phyloP scores from a whole-genome alignment of 1,140 invertebrate genomes.

The Euborellia annulipes region DNA sequence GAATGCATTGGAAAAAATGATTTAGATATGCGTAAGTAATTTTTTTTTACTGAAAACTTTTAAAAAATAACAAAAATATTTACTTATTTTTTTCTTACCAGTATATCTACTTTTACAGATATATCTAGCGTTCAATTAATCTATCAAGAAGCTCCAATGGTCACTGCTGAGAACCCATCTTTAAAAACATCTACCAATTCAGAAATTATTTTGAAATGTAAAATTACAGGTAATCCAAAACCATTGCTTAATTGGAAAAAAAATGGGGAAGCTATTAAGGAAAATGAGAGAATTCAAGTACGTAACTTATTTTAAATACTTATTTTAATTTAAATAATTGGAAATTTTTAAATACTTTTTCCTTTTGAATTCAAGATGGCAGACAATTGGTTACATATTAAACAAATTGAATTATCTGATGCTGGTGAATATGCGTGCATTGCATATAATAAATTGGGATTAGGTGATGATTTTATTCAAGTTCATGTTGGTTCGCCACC shows the following conservation, averaged over 20 bases:
- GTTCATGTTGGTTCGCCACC: slow-evolving; percentile 5
- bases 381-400: too few relatives aligned
- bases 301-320: too few relatives aligned
- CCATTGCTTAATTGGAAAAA: slow-evolving; percentile 10
- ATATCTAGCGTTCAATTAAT: background rate
- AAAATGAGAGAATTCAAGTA: too few relatives aligned
- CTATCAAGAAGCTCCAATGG: background rate
- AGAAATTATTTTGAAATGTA: slow-evolving; percentile 3
- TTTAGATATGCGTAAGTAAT: too few relatives aligned
- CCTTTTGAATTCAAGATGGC: too few relatives aligned
- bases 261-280: slow-evolving; percentile 1
- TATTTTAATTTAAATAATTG: too few relatives aligned
- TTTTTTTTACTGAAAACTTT: too few relatives aligned
- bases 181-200: too few relatives aligned
- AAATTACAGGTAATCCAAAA: slow-evolving; percentile 7
- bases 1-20: too few relatives aligned
- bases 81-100: too few relatives aligned
- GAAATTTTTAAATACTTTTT: too few relatives aligned
- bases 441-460: slow-evolving; percentile 8
- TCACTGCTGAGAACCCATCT: background rate
- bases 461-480: background rate
- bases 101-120: background rate
- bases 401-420: background rate
- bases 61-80: too few relatives aligned
- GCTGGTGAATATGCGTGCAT: slow-evolving; percentile 8